These are phyloP conservation scores for Gastrophryne carolinensis DNA, from an alignment of 2,797 vertebrate genomes.

Conservation along the genomic window DNA sequence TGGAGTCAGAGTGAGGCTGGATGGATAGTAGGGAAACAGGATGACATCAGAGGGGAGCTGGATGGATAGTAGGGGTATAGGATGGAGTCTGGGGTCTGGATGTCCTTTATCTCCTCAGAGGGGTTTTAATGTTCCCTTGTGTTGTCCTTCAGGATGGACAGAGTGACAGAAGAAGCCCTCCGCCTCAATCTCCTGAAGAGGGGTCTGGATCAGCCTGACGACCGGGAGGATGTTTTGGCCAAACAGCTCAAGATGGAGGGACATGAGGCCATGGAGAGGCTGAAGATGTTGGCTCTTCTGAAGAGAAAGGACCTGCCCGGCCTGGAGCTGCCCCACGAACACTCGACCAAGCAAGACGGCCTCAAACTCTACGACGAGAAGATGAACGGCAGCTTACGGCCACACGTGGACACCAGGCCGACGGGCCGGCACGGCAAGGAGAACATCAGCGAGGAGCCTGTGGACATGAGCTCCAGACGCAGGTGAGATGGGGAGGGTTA, in stretches of 20 bases:
- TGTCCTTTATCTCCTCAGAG: too few relatives aligned
- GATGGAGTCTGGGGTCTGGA: too few relatives aligned
- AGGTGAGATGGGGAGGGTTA: slow-evolving; percentile 70
- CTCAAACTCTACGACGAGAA: slow-evolving; percentile 85
- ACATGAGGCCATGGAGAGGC: slow-evolving; percentile 93
- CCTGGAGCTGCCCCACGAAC: slow-evolving; percentile 73
- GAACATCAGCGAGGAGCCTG: slow-evolving; percentile 89
- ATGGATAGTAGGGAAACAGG: too few relatives aligned
- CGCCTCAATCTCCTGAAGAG: slow-evolving; percentile 89
- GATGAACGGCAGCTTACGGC: slow-evolving; percentile 84
- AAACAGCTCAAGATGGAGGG: slow-evolving; percentile 93
- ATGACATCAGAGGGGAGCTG: too few relatives aligned
- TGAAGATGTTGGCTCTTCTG: slow-evolving; percentile 92
- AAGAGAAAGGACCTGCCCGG: slow-evolving; percentile 90
- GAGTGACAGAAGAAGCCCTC: slow-evolving; percentile 90
- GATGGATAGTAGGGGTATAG: too few relatives aligned
- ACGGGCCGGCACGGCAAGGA: slow-evolving; percentile 84
- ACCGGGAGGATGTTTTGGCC: slow-evolving; percentile 86
- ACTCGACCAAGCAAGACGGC: slow-evolving; percentile 65
- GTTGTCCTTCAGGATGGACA: slow-evolving; percentile 80
- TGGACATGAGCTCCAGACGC: slow-evolving; percentile 92
- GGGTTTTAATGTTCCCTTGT: too few relatives aligned
- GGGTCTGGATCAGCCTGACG: slow-evolving; percentile 81
- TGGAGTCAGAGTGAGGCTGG: too few relatives aligned
- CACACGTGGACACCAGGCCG: slow-evolving; percentile 69